Conservation (phyloP, 2,113 vertebrate species). For the Myrmecophaga tridactyla region DNA sequence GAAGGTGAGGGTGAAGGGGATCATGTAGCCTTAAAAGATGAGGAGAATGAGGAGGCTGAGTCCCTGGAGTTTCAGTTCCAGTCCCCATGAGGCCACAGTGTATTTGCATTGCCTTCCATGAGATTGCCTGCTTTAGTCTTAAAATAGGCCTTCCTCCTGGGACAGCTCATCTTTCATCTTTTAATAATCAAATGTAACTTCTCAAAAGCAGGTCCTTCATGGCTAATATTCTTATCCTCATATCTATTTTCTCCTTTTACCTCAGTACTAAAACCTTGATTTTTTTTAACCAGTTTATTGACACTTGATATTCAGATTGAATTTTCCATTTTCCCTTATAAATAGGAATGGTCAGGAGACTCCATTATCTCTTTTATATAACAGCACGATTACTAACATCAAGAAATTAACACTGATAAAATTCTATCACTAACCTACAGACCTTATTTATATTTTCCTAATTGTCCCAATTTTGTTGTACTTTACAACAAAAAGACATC, state of each 20-base stretch:
- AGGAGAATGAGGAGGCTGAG: background rate
- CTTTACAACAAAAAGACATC: background rate
- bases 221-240: background rate
- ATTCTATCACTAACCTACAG: background rate
- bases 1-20: background rate
- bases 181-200: background rate
- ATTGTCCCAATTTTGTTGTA: background rate
- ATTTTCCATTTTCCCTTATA: background rate
- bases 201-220: background rate
- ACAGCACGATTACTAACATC: background rate
- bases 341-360: background rate
- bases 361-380: background rate
- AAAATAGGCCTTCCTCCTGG: background rate
- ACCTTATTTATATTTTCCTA: background rate
- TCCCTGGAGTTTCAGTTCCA: background rate
- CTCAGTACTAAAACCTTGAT: background rate
- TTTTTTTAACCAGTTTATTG: background rate
- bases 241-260: background rate
- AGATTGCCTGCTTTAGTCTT: background rate
- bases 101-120: background rate
- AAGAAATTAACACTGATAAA: background rate
- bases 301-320: background rate
- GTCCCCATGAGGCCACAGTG: background rate
- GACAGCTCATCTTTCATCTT: background rate
- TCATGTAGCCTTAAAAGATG: rapidly evolving